Evolutionary conservation across 2,888 invertebrate genomes (phyloP).

Genomic region (Morpho achilles): DNA sequence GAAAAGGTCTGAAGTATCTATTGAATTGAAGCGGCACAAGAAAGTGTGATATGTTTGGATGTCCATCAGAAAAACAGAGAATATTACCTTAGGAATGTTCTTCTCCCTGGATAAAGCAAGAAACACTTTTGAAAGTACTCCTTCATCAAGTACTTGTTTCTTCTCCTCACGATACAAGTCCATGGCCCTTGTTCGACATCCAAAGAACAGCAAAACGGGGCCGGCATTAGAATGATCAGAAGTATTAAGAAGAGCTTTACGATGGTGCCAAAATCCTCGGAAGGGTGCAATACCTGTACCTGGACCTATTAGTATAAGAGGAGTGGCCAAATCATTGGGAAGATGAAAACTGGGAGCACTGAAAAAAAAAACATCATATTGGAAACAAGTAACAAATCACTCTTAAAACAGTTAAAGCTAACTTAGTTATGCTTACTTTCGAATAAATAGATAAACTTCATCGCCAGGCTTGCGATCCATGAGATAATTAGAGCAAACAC

Average conservation of each 20-base stretch:
- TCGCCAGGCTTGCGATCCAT: constrained; percentile 85
- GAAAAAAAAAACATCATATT: constrained; percentile 32
- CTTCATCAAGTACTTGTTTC: constrained; percentile 82
- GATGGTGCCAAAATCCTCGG: constrained; percentile 95
- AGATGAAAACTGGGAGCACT: constrained; percentile 93
- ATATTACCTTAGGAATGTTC: constrained; percentile 84
- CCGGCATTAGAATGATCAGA: constrained; percentile 51
- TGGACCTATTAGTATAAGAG: constrained; percentile 93
- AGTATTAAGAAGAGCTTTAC: constrained; percentile 59
- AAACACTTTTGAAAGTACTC: constrained; percentile 87
- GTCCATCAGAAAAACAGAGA: too few relatives aligned
- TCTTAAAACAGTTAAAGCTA: not conserved
- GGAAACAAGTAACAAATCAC: not conserved
- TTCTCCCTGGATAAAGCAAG: constrained; percentile 91
- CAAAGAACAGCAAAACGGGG: constrained; percentile 91
- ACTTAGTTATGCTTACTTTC: constrained; percentile 79
- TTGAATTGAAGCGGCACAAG: too few relatives aligned
- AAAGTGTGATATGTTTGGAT: too few relatives aligned
- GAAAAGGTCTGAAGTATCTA: too few relatives aligned
- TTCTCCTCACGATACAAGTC: constrained; percentile 92
- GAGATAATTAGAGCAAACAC: constrained; percentile 96
- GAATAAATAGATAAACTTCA: constrained; percentile 87
- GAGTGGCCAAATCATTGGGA: constrained; percentile 86
- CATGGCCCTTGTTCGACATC: constrained; percentile 88
- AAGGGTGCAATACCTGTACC: constrained; percentile 97